These are phyloP conservation scores for Limnephilus rhombicus DNA, from an alignment of 2,888 invertebrate species.

Conservation along the genomic window DNA sequence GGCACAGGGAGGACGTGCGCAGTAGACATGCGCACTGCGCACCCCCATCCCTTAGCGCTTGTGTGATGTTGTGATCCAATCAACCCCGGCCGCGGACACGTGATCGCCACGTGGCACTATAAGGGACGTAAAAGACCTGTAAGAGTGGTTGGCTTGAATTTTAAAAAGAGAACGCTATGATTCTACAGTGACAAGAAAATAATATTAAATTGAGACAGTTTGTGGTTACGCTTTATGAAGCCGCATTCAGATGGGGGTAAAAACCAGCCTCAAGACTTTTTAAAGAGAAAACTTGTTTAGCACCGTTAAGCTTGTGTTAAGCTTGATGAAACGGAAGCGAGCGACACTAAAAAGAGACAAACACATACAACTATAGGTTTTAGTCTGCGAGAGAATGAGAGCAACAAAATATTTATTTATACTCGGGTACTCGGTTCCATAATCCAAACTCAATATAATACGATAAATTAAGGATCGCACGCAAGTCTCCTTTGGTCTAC, in stretches of 20 bases:
- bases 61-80: constrained; percentile 38
- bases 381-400: too few relatives aligned
- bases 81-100: constrained; percentile 40
- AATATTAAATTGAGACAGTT: background rate
- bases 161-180: background rate
- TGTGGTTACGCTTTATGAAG: background rate
- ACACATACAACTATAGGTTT: too few relatives aligned
- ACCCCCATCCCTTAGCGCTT: constrained; percentile 32
- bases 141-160: background rate
- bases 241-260: background rate
- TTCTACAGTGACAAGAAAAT: background rate
- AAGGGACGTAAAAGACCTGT: background rate
- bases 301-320: too few relatives aligned
- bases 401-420: too few relatives aligned
- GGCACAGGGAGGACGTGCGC: background rate
- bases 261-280: background rate
- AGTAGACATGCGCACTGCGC: constrained; percentile 11
- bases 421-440: too few relatives aligned
- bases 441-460: too few relatives aligned
- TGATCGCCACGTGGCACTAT: constrained; percentile 39
- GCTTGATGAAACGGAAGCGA: too few relatives aligned
- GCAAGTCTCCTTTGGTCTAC: too few relatives aligned
- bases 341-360: too few relatives aligned
- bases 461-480: too few relatives aligned
- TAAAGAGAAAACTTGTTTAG: too few relatives aligned